Percentiles rank a stretch among this genome's conserved stretches.
Conservation (phyloP, 1,140 invertebrate species). For the Wiebesia pumilae region DNA sequence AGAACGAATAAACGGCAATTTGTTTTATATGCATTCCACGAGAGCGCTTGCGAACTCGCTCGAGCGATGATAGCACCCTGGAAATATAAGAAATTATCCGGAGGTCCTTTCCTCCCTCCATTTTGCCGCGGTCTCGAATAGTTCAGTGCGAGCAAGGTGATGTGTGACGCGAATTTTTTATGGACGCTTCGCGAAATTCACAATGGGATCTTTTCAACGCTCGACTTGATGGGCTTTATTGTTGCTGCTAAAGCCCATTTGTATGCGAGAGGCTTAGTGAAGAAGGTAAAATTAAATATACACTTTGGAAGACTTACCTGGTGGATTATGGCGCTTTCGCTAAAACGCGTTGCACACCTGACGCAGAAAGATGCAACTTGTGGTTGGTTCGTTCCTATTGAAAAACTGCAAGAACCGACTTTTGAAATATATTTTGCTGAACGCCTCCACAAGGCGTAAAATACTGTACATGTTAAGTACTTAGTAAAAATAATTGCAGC, state of each 20-base stretch:
- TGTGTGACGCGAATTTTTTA: slow-evolving; percentile 18
- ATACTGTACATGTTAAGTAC: neutral
- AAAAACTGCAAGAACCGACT: neutral
- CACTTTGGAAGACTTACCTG: neutral
- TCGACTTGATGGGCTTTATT: neutral
- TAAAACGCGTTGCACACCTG: neutral
- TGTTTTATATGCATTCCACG: slow-evolving; percentile 16
- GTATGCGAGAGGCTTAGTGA: neutral
- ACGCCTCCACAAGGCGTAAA: too few species aligned
- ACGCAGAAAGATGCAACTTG: neutral
- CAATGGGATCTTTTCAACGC: neutral
- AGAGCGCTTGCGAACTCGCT: neutral
- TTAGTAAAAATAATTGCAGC: neutral
- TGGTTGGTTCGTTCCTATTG: neutral
- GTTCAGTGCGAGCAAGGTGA: neutral
- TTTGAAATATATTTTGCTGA: neutral
- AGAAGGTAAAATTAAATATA: neutral
- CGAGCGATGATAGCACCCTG: neutral
- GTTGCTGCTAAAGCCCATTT: neutral
- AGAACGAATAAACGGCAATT: slow-evolving; percentile 30
- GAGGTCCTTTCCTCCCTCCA: neutral
- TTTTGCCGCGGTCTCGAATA: neutral
- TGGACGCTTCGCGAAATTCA: neutral
- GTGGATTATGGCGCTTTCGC: neutral
- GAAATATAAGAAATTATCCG: slow-evolving; percentile 36